phyloP scores from a whole-genome alignment of 1,140 invertebrate species.

The Drosophila sechellia region DNA sequence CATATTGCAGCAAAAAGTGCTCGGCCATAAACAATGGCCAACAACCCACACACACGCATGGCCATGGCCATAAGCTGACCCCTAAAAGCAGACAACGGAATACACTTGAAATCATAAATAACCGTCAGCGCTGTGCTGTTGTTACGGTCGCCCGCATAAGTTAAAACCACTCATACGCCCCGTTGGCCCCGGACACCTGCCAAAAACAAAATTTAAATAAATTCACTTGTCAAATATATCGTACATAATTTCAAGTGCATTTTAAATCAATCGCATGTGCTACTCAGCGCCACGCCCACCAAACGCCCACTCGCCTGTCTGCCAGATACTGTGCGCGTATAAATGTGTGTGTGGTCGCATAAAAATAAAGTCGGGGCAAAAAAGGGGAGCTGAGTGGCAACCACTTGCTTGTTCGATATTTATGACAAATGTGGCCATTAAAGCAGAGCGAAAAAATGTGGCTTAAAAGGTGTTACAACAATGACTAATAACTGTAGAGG shows the following conservation, averaged over 20 bases:
- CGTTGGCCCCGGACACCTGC: conserved; percentile 58
- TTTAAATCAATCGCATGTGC: conserved; percentile 73
- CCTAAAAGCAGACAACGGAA: conserved; percentile 71
- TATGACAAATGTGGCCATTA: conserved; percentile 68
- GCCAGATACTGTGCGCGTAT: background rate
- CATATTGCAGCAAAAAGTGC: conserved; percentile 53
- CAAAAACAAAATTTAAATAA: conserved; percentile 65
- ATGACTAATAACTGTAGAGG: too few species aligned
- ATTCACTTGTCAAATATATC: conserved; percentile 60
- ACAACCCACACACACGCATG: conserved; percentile 33
- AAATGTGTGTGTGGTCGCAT: conserved; percentile 27
- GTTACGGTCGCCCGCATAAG: conserved; percentile 49
- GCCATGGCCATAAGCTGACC: conserved; percentile 54
- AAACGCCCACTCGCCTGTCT: background rate
- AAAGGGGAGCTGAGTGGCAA: conserved; percentile 7
- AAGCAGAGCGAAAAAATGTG: conserved; percentile 2
- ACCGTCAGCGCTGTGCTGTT: conserved; percentile 34
- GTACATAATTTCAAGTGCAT: conserved; percentile 70
- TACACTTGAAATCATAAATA: conserved; percentile 67
- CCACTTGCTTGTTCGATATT: conserved; percentile 70
- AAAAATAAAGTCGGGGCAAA: conserved; percentile 13
- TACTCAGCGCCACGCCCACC: conserved; percentile 24
- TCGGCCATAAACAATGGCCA: conserved; percentile 65
- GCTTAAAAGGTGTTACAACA: too few species aligned
- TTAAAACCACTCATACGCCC: conserved; percentile 67